phyloP scores from a whole-genome alignment of 1,140 invertebrate genomes.

The Ceratoteleas bidentatus region DNA sequence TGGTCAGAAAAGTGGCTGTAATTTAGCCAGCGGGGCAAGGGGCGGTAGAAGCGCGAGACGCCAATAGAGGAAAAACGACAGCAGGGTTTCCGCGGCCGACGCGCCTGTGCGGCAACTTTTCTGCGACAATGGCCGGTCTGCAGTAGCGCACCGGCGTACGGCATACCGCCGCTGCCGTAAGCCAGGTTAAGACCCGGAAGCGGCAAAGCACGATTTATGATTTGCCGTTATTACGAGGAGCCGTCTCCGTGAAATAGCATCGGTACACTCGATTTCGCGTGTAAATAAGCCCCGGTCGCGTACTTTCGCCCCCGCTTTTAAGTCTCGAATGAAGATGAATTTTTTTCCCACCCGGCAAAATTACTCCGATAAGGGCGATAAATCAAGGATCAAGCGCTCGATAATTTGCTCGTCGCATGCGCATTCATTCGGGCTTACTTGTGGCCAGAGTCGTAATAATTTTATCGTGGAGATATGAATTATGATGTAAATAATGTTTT shows the following conservation, averaged over 20 bases:
- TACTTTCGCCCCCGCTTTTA: constrained; percentile 6
- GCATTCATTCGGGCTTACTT: constrained; percentile 18
- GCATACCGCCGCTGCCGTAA: constrained; percentile 27
- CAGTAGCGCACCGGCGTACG: constrained; percentile 26
- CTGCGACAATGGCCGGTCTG: constrained; percentile 24
- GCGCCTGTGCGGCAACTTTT: constrained; percentile 55
- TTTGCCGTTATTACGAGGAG: constrained; percentile 66
- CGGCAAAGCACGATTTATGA: constrained; percentile 65
- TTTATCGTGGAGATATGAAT: too few relatives aligned
- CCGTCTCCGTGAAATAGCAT: constrained; percentile 44
- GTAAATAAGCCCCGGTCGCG: constrained; percentile 35
- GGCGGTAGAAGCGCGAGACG: constrained; percentile 14
- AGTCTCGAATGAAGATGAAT: constrained; percentile 46
- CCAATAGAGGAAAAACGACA: constrained; percentile 23
- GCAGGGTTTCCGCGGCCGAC: constrained; percentile 23
- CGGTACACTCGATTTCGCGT: constrained; percentile 46
- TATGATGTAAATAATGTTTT: too few relatives aligned
- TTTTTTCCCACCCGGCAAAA: constrained; percentile 14
- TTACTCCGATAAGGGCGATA: constrained; percentile 31
- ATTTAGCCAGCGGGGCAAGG: constrained; percentile 33
- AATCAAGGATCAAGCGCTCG: constrained; percentile 20
- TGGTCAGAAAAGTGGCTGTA: constrained; percentile 62
- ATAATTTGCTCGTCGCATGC: constrained; percentile 22
- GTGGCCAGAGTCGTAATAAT: too few relatives aligned
- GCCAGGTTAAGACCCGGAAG: constrained; percentile 59